Base-by-base conservation (phyloP, 2,888 invertebrate genomes). In the Drosophila histrio region DNA sequence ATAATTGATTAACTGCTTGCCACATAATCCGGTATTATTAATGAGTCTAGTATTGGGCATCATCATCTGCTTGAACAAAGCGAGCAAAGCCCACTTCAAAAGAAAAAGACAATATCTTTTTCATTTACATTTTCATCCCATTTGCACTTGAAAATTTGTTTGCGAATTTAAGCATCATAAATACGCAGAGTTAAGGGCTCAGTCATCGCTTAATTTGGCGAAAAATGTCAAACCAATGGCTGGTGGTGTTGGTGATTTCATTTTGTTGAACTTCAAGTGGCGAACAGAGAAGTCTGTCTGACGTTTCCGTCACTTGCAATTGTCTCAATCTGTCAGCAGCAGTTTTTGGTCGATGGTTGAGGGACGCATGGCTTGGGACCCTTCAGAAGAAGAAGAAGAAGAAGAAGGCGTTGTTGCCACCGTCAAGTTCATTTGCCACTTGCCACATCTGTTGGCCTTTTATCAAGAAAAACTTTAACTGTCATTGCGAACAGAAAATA, bases 291-390 rank as follows among this genome's bases (percentile, higher is more conserved):
- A 34, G 38, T 17, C 54, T 34, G 34, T 26, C 53, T 60, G 56
- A 59, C 41, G 11, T 43, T 21, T 30, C 44, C 53, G 53, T 52
- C 54, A 53, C 34, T 36, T 38, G 60, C 71, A 64, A 76, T 67
- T 61, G 60, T 79, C 59, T 63, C 64, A 61, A 80, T 63, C 77
- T 77, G 77, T 65, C 80, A 72, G 67, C 30, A 30, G 2, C 66
- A 57, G 77, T 30, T 44, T 41, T 58, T 15, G 39, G 34, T 47
- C 11, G 26, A 53, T 34, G 38, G 57, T 39, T 32, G 39, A 41
- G 22, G 53, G 39, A n/a, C 32, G 15, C 7, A 21, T 2, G 36
- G 49, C 52, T 34, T 28, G 21, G 19, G 17, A 28, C 26, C n/a
- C 44, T 28, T 11, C 50, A 41, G 32, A 22, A 34, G 41, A 3